Conservation (phyloP, 1,140 invertebrate species). For the Vanessa atalanta region DNA sequence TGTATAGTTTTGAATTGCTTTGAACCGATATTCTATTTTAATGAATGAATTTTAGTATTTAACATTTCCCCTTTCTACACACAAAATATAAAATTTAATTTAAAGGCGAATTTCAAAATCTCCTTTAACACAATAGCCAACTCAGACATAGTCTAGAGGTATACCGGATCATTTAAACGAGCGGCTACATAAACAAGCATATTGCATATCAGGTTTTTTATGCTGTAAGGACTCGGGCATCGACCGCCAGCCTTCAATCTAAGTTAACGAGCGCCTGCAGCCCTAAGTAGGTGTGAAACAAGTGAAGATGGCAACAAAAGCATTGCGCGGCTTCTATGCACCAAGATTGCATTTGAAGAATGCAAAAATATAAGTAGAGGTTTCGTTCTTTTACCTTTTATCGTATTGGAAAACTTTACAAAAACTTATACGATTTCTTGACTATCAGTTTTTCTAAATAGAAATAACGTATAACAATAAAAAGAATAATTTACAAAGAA, state of each 20-base stretch:
- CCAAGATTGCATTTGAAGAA: constrained; percentile 52
- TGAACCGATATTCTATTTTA: no score
- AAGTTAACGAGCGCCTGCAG: constrained; percentile 66
- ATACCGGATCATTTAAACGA: constrained; percentile 48
- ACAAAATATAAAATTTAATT: no score
- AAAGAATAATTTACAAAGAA: no score
- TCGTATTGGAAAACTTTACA: neutral
- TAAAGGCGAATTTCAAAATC: neutral
- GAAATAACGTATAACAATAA: no score
- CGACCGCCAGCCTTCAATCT: constrained; percentile 75
- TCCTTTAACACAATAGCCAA: constrained; percentile 18
- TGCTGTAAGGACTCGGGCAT: constrained; percentile 60
- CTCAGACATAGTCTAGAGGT: constrained; percentile 26
- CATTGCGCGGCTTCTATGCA: constrained; percentile 52
- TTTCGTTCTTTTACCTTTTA: neutral
- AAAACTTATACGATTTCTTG: no score
- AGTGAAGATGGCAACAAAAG: constrained; percentile 68
- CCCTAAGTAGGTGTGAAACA: constrained; percentile 75
- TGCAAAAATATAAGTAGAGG: constrained; percentile 15
- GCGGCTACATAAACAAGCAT: constrained; percentile 51
- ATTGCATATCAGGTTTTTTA: constrained; percentile 68
- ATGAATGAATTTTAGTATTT: no score
- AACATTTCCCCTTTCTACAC: no score
- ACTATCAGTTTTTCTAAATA: no score
- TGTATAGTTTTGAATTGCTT: no score